phyloP scores from a whole-genome alignment of 2,888 invertebrate species.

The Reticulitermes lucifugus region DNA sequence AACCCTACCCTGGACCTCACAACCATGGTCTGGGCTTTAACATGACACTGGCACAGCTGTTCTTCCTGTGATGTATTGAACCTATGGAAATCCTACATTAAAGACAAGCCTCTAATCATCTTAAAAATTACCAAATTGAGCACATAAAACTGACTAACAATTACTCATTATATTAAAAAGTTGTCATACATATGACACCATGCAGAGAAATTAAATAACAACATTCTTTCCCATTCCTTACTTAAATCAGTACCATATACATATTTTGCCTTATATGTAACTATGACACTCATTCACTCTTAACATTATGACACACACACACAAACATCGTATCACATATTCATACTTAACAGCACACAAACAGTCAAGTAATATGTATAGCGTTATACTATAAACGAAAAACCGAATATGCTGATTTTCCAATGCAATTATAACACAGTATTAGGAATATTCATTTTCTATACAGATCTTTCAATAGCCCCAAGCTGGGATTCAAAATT shows the following conservation, averaged over 20 bases:
- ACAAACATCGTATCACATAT: not conserved
- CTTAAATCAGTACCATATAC: not conserved
- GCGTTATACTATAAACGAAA: not conserved
- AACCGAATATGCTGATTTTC: not conserved
- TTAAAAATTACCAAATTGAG: conserved; percentile 29
- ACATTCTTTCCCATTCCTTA: not conserved
- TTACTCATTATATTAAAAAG: not conserved
- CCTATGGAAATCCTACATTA: not conserved
- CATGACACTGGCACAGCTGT: no score
- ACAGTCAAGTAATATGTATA: not conserved
- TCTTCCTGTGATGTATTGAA: not conserved
- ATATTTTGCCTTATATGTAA: not conserved
- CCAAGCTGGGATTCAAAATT: not conserved
- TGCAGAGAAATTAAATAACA: not conserved
- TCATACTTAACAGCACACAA: not conserved
- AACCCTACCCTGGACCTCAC: no score
- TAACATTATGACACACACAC: not conserved
- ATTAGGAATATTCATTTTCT: not conserved
- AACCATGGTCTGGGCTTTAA: no score
- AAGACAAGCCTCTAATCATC: conserved; percentile 25
- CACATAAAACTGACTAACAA: conserved; percentile 24
- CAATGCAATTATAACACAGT: not conserved
- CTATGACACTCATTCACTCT: not conserved
- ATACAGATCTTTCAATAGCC: not conserved
- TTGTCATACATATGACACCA: not conserved